Evolutionary conservation across 2,113 vertebrate genomes (phyloP), one percentile per base, ranked within the genome.

Genomic region (Elanus axillaris): DNA sequence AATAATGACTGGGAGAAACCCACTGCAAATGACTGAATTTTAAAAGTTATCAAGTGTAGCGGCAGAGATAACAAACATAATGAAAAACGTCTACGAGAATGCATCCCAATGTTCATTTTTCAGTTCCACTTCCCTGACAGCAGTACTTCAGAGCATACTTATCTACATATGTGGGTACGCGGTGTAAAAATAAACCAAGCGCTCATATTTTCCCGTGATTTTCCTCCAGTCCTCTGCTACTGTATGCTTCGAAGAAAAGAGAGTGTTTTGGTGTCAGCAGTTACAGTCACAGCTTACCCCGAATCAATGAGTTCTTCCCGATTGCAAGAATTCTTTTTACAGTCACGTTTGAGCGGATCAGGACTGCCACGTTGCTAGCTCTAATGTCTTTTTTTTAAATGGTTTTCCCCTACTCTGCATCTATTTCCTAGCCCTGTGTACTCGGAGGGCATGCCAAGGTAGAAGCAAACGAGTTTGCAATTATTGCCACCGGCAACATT

Each of bases 381-480:
- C 6, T 48, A 53, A 42, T 45, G 22, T 16, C 7, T 67, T 32
- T 50, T 40, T 56, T 86, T 86, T 71, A 11, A 86, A 50, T 38
- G 27, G 3, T 50, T 94, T 95, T 42, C 32, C 31, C 17, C 19
- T 64, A 6, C 40, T 93, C 73, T 78, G 62, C 42, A 85, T 50
- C 86, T 89, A 10, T 71, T 77, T 95, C 78, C 83, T 89, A 91
- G 56, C 79, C 50, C 67, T 36, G 9, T 9, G 34, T 90, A n/a
- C 86, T 96, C 93, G 80, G 95, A 96, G 95, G 95, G 91, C 83
- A 96, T 43, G 76, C 64, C 68, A 93, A 96, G 94, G 83, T 87
- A 96, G 91, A 86, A 91, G 91, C 55, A 75, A 94, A 80, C 3
- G 9, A 81, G 59, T 93, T 89, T 74, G 79, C 86, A 91, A 55